phyloP scores from a whole-genome alignment of 2,113 vertebrate species.

The Columbina picui region DNA sequence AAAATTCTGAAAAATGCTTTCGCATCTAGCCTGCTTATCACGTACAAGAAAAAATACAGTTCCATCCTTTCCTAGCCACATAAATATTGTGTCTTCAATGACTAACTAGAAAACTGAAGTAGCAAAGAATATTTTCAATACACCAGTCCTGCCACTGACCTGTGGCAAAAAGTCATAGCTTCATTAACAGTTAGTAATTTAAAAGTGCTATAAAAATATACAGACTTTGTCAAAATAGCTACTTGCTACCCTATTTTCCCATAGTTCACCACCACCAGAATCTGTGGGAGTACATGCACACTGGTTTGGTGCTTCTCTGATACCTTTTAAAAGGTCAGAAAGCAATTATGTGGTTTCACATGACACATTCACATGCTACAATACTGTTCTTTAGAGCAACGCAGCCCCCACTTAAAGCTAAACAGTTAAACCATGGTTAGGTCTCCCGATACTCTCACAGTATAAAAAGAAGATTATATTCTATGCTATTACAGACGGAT shows the following conservation, averaged over 20 bases:
- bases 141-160: not conserved
- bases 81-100: not conserved
- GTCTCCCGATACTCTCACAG: not conserved
- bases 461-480: not conserved
- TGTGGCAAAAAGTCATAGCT: not conserved
- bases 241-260: not conserved
- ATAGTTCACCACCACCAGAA: not conserved
- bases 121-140: not conserved
- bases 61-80: not conserved
- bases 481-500: not conserved
- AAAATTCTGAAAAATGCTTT: not conserved
- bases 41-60: not conserved
- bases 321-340: not conserved
- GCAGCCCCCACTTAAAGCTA: not conserved
- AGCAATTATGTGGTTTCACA: not conserved
- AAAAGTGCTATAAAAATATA: not conserved
- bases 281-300: not conserved
- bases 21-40: not conserved
- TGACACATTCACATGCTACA: not conserved
- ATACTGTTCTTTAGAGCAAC: not conserved
- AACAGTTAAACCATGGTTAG: not conserved
- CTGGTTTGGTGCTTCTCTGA: not conserved
- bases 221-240: not conserved
- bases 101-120: not conserved
- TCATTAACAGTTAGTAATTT: not conserved